Base-by-base conservation (phyloP, 2,113 vertebrate genomes). In the Tetrax tetrax region DNA sequence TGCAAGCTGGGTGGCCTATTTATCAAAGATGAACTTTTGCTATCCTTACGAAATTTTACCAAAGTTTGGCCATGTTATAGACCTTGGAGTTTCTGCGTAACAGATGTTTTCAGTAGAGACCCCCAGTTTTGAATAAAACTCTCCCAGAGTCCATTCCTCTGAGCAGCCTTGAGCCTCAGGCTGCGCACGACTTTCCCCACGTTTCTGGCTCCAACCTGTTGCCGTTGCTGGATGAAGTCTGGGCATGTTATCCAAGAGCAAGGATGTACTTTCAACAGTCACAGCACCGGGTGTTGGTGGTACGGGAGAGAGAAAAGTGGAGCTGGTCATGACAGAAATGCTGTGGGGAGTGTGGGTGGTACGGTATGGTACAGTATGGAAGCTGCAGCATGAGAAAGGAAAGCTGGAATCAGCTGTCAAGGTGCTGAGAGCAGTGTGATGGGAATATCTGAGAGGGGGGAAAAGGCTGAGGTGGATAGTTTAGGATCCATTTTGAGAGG, bases 121-220 rank as follows among this genome's bases (percentile, higher is more conserved):
- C 2, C 2, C 7, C 64, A 70, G 16, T 59, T 82, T 66, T 72
- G 71, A 87, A 63, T 61, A 41, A 61, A 82, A 50, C 9, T 78
- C 54, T 74, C 65, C 25, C 45, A 47, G 41, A 59, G 60, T 25
- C 59, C 45, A 61, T 77, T 22, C 35, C 50, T n/a, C 19, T 12
- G 4, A 60, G 33, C 59, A 70, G 25, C 48, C 25, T 83, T 37
- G 63, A 81, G n/a, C 47, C 63, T 66, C 35, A 47, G 41, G 31
- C 63, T 80, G n/a, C 2, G 1, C 22, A 18, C 0, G 3, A n/a
- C 9, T 35, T 93, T 53, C 45, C 20, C 15, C 35, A 25, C 0
- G 0, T 41, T 86, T 66, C 79, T 77, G 51, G 10, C 37, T 89
- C 47, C 2, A 6, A 47, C 51, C 17, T 83, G 19, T 12, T 70